Evolutionary conservation across 2,113 vertebrate genomes (phyloP).

Genomic region (Anolis sagrei): DNA sequence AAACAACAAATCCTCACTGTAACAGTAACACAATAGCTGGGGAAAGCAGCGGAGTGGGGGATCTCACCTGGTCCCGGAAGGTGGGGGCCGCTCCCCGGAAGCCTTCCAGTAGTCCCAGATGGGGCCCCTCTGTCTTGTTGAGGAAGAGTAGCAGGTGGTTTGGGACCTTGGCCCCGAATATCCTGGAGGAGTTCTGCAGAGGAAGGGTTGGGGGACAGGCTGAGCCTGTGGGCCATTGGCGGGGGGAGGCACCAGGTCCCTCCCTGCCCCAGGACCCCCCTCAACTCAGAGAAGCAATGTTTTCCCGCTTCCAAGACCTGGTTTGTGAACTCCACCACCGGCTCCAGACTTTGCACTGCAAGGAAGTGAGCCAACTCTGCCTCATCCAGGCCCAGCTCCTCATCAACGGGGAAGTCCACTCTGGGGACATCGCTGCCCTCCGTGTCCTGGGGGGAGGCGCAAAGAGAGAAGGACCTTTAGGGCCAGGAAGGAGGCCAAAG

Average conservation of each 20-base stretch:
- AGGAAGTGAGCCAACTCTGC: constrained; percentile 79
- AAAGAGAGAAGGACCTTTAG: too few species aligned
- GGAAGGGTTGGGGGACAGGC: neutral
- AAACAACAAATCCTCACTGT: too few species aligned
- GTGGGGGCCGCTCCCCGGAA: constrained; percentile 69
- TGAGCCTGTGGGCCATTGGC: neutral
- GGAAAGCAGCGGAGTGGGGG: too few species aligned
- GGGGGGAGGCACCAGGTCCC: neutral
- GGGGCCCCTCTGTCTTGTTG: constrained; percentile 78
- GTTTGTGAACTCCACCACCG: constrained; percentile 83
- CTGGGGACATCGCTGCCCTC: constrained; percentile 74
- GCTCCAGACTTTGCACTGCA: constrained; percentile 80
- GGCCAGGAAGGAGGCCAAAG: neutral
- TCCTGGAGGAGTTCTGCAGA: constrained; percentile 79
- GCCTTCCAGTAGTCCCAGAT: constrained; percentile 68
- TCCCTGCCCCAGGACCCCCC: too few species aligned
- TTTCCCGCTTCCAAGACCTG: constrained; percentile 72
- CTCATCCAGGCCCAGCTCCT: constrained; percentile 72
- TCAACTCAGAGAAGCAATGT: too few species aligned
- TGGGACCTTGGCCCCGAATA: constrained; percentile 82
- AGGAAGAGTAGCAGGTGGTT: constrained; percentile 90
- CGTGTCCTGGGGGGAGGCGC: constrained; percentile 71
- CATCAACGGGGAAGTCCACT: constrained; percentile 78
- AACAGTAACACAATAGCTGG: too few species aligned
- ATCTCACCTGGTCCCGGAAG: constrained; percentile 20